phyloP scores from a whole-genome alignment of 2,113 vertebrate species.

The Tupaia tana region DNA sequence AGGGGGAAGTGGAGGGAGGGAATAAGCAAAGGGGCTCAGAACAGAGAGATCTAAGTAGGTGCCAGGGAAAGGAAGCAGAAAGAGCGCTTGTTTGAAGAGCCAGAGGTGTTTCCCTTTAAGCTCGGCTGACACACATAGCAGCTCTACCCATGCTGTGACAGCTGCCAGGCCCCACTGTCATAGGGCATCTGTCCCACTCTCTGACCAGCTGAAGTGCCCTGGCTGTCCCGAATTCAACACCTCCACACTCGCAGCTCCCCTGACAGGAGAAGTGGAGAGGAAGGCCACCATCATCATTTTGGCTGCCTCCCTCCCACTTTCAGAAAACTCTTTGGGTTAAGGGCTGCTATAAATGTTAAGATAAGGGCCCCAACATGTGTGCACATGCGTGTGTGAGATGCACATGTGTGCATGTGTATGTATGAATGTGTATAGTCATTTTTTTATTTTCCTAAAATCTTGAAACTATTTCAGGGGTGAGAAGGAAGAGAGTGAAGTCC shows the following conservation, averaged over 20 bases:
- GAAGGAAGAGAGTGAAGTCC: not conserved
- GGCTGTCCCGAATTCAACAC: not conserved
- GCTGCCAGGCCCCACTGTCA: slow-evolving; percentile 22
- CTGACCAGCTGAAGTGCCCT: slow-evolving; percentile 4
- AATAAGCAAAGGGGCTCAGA: not conserved
- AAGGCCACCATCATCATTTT: not conserved
- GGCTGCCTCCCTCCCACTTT: not conserved
- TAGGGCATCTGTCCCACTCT: not conserved
- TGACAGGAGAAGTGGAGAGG: not conserved
- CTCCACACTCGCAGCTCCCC: not conserved
- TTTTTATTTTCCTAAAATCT: slow-evolving; percentile 37
- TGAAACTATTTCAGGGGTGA: not conserved
- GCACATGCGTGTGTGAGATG: not conserved
- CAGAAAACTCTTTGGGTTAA: not conserved
- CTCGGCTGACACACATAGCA: not conserved
- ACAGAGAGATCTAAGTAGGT: slow-evolving; percentile 44
- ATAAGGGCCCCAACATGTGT: not conserved
- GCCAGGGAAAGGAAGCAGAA: slow-evolving; percentile 58
- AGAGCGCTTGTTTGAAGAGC: slow-evolving; percentile 10
- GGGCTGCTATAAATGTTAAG: not conserved
- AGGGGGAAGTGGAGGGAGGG: not conserved
- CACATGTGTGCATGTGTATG: too few relatives aligned
- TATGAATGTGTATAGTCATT: not conserved
- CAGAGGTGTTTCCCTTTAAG: slow-evolving; percentile 37
- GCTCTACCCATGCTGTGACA: slow-evolving; percentile 1